phyloP scores from a whole-genome alignment of 2,797 vertebrate genomes.

The Gastrophryne carolinensis region DNA sequence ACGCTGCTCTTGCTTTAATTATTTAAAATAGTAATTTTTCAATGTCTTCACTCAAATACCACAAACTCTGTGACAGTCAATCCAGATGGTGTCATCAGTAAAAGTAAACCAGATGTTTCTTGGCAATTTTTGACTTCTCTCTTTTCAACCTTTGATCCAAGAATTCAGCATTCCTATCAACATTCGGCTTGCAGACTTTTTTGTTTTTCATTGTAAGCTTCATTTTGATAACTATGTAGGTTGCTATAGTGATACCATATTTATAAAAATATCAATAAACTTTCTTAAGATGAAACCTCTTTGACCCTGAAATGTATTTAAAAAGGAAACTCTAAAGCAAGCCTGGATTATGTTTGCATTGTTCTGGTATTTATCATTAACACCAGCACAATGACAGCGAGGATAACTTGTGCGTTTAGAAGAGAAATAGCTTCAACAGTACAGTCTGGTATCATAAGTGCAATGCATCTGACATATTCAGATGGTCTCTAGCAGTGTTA shows the following conservation, averaged over 20 bases:
- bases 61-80: not conserved
- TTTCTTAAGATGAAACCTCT: not conserved
- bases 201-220: not conserved
- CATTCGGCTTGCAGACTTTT: not conserved
- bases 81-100: not conserved
- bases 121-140: not conserved
- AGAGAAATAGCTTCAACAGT: not conserved
- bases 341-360: not conserved
- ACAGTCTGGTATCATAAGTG: not conserved
- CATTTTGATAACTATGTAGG: not conserved
- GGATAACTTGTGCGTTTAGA: not conserved
- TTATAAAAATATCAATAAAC: not conserved
- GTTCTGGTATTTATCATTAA: not conserved
- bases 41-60: not conserved
- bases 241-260: not conserved
- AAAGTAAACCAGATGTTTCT: constrained; percentile 11
- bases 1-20: not conserved
- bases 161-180: not conserved
- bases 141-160: not conserved
- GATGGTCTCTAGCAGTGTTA: not conserved
- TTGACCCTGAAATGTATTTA: not conserved
- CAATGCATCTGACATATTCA: too few relatives aligned
- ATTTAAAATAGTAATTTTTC: not conserved
- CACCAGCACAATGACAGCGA: not conserved
- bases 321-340: not conserved